Percentiles rank a stretch among this genome's conserved stretches.
phyloP scores from a whole-genome alignment of 2,113 vertebrate species.

The Isurus oxyrinchus region DNA sequence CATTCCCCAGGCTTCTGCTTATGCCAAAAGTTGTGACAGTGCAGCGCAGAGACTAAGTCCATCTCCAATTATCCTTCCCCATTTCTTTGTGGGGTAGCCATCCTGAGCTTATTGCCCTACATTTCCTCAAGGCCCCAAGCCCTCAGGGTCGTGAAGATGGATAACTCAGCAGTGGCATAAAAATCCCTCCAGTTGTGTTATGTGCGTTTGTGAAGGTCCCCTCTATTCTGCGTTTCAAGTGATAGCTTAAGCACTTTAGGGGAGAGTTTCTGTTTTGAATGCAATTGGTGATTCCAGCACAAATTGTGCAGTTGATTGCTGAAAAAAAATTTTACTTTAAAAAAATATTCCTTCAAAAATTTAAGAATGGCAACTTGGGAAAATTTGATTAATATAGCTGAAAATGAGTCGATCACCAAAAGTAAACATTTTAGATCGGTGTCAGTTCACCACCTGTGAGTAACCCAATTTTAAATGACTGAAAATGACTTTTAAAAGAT shows the following conservation, averaged over 20 bases:
- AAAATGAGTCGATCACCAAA: too few species aligned
- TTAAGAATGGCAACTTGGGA: too few species aligned
- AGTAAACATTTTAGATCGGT: too few species aligned
- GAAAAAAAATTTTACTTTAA: too few species aligned
- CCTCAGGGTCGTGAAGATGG: not conserved
- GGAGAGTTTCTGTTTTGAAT: too few species aligned
- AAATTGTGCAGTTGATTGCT: too few species aligned
- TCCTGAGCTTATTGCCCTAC: not conserved
- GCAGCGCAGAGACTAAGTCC: not conserved
- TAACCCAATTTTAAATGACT: too few species aligned
- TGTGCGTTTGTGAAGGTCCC: not conserved
- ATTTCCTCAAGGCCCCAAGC: not conserved
- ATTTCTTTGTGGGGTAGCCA: not conserved
- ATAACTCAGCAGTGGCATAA: not conserved
- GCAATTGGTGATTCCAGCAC: too few species aligned
- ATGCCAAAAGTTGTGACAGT: not conserved
- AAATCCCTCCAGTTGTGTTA: not conserved
- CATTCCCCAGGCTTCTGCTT: not conserved
- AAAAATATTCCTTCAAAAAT: too few species aligned
- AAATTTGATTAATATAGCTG: too few species aligned
- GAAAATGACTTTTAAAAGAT: too few species aligned
- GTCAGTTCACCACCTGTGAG: too few species aligned
- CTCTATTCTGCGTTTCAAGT: not conserved
- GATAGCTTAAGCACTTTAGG: not conserved
- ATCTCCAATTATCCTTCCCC: not conserved